A percentile compares a stretch with the other conserved stretches of the same genome.
These are phyloP conservation scores for Hylaea fasciaria DNA, from an alignment of 2,888 invertebrate genomes.

Conservation along the genomic window DNA sequence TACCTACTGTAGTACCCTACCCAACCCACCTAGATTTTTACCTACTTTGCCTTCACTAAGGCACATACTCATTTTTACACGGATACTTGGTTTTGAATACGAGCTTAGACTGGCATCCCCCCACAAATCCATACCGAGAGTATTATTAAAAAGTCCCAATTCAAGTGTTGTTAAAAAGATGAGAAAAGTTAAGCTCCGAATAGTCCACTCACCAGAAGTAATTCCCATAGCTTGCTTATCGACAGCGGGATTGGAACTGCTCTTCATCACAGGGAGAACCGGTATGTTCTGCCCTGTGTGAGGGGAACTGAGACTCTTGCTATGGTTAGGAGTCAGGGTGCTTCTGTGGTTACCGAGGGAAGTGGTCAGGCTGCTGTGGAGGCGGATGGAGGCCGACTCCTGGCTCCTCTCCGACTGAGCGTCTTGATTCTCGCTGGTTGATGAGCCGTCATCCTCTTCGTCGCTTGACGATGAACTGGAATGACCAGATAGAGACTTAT, in stretches of 20 bases:
- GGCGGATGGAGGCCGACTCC: conserved; percentile 64
- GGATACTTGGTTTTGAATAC: too few relatives aligned
- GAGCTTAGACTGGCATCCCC: too few relatives aligned
- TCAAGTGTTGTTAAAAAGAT: too few relatives aligned
- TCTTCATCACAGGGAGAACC: conserved; percentile 80
- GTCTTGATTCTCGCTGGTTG: conserved; percentile 77
- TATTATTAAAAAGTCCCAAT: not conserved
- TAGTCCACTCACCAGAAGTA: conserved; percentile 62
- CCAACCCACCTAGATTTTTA: too few relatives aligned
- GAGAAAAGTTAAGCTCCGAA: too few relatives aligned
- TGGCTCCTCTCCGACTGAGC: conserved; percentile 73
- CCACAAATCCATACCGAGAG: too few relatives aligned
- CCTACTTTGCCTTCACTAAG: too few relatives aligned
- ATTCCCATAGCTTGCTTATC: conserved; percentile 83
- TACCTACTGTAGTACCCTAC: too few relatives aligned
- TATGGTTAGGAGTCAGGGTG: conserved; percentile 71
- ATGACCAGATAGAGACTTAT: not conserved
- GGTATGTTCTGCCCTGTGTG: conserved; percentile 75
- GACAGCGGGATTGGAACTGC: conserved; percentile 79
- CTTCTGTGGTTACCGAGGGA: conserved; percentile 53
- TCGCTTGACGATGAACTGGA: conserved; percentile 90
- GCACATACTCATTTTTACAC: too few relatives aligned
- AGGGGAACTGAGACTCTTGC: conserved; percentile 76
- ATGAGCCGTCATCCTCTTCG: conserved; percentile 85
- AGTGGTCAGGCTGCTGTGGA: conserved; percentile 56